Evolutionary conservation across 2,113 vertebrate genomes (phyloP), one percentile per base, ranked within the genome.

Genomic region (Etheostoma spectabile): DNA sequence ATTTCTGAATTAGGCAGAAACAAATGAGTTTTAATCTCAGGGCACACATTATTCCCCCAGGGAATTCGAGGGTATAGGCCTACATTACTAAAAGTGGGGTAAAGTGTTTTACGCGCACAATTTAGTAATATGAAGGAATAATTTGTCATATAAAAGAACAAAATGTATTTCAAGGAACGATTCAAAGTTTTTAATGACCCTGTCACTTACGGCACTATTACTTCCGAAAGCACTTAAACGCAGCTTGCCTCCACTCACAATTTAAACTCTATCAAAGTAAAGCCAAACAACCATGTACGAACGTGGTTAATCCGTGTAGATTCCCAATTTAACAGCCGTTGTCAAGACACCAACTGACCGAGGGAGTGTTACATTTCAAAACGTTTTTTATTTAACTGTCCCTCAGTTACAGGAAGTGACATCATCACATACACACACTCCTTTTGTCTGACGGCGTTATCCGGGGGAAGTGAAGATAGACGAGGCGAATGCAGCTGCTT

Each of bases 391-490:
- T 49, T 70, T 18, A 19, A 42, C 33, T 68, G 72, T 74, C 62
- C 85, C 70, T 91, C 46, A 79, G 76, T 87, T 3, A 74, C 56
- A 74, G 95, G 95, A 96, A 86, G 78, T 95, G 89, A 93, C 94
- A 51, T 91, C 81, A 83, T 0, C 61, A 57, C 38, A 42, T 38
- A 38, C 46, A 75, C 60, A 60, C 68, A 18, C 82, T 88, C 78
- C 88, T 93, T 92, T 92, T 94, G 92, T 92, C 83, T 93, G 87
- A 88, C 88, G 92, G 93, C 93, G 88, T 93, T 84, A 94, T 91
- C 92, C 77, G 82, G 77, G 91, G 95, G 95, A 96, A 96, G 95
- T 95, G 93, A 80, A 92, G 93, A 93, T 78, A 91, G 89, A 83
- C 91, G 87, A 92, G 82, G 90, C 92, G 87, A 92, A 92, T 86